Conservation (phyloP, 2,113 vertebrate species). For the Taxidea taxus region DNA sequence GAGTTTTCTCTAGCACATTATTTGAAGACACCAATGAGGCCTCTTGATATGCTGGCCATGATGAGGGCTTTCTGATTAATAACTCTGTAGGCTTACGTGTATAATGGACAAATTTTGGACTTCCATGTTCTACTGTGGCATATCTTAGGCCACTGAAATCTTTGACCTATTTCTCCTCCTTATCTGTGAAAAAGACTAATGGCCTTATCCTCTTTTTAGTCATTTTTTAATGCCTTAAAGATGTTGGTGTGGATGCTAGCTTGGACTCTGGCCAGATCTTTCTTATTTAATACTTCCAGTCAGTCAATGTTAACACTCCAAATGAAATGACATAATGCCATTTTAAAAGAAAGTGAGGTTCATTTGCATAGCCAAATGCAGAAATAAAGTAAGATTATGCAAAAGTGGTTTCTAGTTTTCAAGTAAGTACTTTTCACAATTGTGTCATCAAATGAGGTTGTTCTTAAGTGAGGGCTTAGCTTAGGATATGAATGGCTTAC, state of each 20-base stretch:
- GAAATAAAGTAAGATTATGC: background rate
- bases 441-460: background rate
- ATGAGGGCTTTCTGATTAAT: background rate
- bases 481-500: background rate
- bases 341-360: constrained; percentile 25
- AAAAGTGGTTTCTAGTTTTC: background rate
- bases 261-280: background rate
- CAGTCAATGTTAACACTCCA: background rate
- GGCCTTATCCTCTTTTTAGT: background rate
- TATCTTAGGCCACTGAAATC: background rate
- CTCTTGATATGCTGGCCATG: background rate
- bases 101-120: background rate
- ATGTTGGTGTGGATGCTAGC: background rate
- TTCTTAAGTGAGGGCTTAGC: background rate
- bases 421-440: background rate
- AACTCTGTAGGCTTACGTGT: background rate
- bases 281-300: constrained; percentile 8
- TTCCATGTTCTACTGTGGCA: background rate
- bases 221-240: background rate
- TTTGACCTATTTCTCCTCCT: background rate
- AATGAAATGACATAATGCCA: background rate
- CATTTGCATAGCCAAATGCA: background rate
- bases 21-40: background rate
- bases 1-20: background rate
- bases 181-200: background rate